Percentiles rank a stretch among this genome's conserved stretches.
Conservation (phyloP, 2,113 vertebrate species). For the Agapornis roseicollis region DNA sequence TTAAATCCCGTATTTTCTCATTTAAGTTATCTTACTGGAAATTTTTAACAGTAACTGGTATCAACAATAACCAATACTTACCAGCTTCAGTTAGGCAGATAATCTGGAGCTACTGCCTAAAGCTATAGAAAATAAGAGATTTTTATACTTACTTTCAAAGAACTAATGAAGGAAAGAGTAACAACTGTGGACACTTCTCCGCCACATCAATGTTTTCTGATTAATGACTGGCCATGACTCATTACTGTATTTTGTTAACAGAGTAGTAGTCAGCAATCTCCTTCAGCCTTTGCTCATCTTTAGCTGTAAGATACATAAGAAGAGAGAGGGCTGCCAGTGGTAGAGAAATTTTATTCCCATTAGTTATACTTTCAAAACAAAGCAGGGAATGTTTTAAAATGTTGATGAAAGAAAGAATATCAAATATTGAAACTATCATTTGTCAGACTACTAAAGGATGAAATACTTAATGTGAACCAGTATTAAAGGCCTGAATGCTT, state of each 20-base stretch:
- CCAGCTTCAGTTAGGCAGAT: neutral
- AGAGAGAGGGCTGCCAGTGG: neutral
- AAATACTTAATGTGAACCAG: neutral
- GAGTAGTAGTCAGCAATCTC: neutral
- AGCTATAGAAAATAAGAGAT: neutral
- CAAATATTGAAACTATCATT: neutral
- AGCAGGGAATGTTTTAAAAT: neutral
- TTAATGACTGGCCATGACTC: neutral
- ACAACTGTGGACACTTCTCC: neutral
- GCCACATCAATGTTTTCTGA: neutral
- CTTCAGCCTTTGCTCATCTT: neutral
- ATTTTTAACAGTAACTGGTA: neutral
- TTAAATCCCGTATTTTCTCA: neutral
- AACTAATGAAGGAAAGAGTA: neutral
- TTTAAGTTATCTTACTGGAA: neutral
- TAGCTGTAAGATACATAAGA: neutral
- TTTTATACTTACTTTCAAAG: neutral
- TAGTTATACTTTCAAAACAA: neutral
- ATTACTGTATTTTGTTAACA: neutral
- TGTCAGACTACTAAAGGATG: neutral
- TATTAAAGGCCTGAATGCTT: neutral
- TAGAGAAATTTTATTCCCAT: neutral
- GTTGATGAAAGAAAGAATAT: neutral
- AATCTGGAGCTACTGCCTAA: neutral
- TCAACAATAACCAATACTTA: neutral